These are phyloP conservation scores for Nothocercus nigrocapillus DNA, from an alignment of 2,113 vertebrate species.

Conservation along the genomic window DNA sequence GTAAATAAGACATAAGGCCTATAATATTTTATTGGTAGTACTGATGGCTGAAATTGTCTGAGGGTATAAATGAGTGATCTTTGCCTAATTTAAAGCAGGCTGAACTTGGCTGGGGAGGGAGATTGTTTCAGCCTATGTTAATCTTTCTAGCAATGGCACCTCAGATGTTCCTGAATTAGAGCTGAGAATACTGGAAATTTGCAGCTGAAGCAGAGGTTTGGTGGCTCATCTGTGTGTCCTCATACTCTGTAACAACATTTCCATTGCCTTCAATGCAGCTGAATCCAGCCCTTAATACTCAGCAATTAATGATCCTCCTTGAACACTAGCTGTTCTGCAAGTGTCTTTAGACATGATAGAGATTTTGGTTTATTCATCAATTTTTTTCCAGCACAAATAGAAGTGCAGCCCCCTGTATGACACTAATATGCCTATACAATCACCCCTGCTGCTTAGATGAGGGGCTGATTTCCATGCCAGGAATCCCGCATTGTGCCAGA, in stretches of 20 bases:
- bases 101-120: neutral
- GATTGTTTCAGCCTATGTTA: neutral
- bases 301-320: neutral
- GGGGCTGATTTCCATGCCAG: slow-evolving; percentile 51
- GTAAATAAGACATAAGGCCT: neutral
- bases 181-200: neutral
- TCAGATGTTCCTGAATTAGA: neutral
- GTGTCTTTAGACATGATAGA: neutral
- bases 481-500: slow-evolving; percentile 47
- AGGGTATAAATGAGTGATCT: neutral
- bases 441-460: slow-evolving; percentile 44
- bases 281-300: neutral
- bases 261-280: neutral
- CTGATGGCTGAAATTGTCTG: neutral
- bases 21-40: neutral
- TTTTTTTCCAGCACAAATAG: slow-evolving; percentile 5
- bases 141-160: neutral
- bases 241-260: neutral
- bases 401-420: slow-evolving; percentile 9
- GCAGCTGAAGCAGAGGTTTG: neutral
- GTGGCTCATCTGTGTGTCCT: neutral
- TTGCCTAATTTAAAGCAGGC: neutral
- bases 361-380: slow-evolving; percentile 51
- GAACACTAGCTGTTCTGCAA: neutral
- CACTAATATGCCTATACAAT: slow-evolving; percentile 31